Percentiles rank a stretch among this genome's conserved stretches.
phyloP scores from a whole-genome alignment of 2,888 invertebrate genomes.

The Sesamia inferens region DNA sequence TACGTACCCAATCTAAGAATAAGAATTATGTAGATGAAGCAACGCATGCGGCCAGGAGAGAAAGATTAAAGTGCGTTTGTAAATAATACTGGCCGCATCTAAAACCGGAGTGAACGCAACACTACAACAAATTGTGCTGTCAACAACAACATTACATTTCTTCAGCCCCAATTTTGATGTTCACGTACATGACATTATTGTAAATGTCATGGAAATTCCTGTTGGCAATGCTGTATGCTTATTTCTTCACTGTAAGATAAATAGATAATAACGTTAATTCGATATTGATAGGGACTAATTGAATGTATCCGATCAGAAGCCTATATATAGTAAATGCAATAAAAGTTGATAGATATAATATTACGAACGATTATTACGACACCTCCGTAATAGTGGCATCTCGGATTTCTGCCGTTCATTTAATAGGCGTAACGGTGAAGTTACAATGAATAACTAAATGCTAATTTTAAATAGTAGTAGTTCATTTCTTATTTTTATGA shows the following conservation, averaged over 20 bases:
- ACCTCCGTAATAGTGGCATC: constrained; percentile 67
- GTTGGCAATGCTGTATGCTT: not conserved
- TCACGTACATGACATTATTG: constrained; percentile 42
- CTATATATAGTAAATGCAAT: constrained; percentile 21
- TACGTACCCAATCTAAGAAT: constrained; percentile 66
- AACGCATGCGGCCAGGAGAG: constrained; percentile 67
- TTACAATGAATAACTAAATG: constrained; percentile 65
- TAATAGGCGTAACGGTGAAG: constrained; percentile 73
- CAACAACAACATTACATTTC: constrained; percentile 49
- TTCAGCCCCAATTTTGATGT: constrained; percentile 44
- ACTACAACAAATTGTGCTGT: constrained; percentile 48
- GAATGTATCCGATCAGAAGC: constrained; percentile 10
- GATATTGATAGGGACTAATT: not conserved
- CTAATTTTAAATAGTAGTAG: constrained; percentile 58
- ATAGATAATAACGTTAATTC: not conserved
- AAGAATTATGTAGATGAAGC: constrained; percentile 74
- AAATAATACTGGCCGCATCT: constrained; percentile 44
- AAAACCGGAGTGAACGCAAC: constrained; percentile 48
- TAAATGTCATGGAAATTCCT: constrained; percentile 5
- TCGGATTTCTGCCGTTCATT: constrained; percentile 71
- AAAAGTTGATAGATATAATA: constrained; percentile 52
- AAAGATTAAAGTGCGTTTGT: constrained; percentile 64
- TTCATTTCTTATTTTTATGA: constrained; percentile 51
- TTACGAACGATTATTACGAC: constrained; percentile 66
- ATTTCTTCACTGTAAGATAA: not conserved